Evolutionary conservation across 2,888 invertebrate genomes (phyloP).

Genomic region (Acanthococcus lagerstroemiae): DNA sequence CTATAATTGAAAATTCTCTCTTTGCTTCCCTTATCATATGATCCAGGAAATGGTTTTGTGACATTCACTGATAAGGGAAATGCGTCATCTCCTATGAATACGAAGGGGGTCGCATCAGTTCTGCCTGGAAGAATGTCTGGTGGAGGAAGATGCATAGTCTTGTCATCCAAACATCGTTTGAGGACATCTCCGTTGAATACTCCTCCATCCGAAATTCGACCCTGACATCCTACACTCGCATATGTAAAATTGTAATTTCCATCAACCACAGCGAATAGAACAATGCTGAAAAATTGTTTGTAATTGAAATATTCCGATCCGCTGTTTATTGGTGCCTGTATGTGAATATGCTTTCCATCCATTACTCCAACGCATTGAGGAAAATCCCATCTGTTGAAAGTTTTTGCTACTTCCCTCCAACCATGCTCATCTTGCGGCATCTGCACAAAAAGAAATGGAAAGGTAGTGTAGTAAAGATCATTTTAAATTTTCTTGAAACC

Average conservation of each 20-base stretch:
- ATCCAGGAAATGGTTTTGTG: slow-evolving; percentile 32
- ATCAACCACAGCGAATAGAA: neutral
- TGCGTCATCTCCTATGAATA: slow-evolving; percentile 37
- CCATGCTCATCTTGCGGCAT: no score
- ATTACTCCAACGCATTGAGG: no score
- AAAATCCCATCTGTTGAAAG: neutral
- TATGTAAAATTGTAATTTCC: neutral
- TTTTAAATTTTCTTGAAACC: no score
- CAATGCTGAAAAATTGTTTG: neutral
- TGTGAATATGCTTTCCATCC: neutral
- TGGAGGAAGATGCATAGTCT: slow-evolving; percentile 18
- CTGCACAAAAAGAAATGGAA: no score
- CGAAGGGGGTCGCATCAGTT: slow-evolving; percentile 25
- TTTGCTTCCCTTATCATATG: slow-evolving; percentile 29
- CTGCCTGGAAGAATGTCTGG: neutral
- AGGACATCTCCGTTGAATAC: neutral
- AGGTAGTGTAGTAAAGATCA: no score
- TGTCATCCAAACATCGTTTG: neutral
- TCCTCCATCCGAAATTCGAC: slow-evolving; percentile 5
- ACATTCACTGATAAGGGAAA: slow-evolving; percentile 35
- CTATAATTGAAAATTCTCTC: slow-evolving; percentile 35
- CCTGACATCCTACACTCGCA: neutral
- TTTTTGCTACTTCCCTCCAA: no score
- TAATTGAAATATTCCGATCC: neutral
- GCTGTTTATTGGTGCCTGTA: neutral